Evolutionary conservation across 1,140 invertebrate species (phyloP), one percentile per base, ranked within the genome.

Genomic region (Chironomus striatipennis): DNA sequence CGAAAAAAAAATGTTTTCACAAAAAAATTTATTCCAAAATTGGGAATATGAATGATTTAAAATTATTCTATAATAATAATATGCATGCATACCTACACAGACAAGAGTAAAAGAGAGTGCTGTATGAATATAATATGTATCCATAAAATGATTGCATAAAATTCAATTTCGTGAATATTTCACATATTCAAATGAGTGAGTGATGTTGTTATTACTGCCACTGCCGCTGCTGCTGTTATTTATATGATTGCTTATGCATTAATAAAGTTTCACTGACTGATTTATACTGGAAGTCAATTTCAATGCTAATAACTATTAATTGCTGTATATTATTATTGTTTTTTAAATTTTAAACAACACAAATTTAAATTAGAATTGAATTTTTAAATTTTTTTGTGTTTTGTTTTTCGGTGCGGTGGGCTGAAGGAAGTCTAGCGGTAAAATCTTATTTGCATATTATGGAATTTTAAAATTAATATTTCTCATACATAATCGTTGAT

Each of bases 281-380:
- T 70, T 70, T 70, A 70, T 70, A 20, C 20, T 70, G 17, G 10
- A 70, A 70, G 18, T 70, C 65, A 70, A 70, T 18, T 57, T 57
- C n/a, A 5, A 57, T 57, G 47, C 47, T 57, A 57, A 57, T 57
- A 57, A 57, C 47, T 57, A 15, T 57, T 57, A 57, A 57, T 57
- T 57, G 47, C 24, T 34, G 24, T 15, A 57, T 57, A 15, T n/a
- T n/a, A n/a, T 57, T 15, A 15, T 57, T 57, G 47, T 57, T n/a
- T 57, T 8, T n/a, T 15, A n/a, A 15, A 57, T 57, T 5, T 34
- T 34, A 34, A 34, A 34, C 47, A 57, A 57, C 12, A 57, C 12
- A 57, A 12, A n/a, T 57, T 57, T 57, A n/a, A 57, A 57, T 57
- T 57, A 10, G 47, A 57, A 57, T 57, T 57, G 12, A 47, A 43